Percentiles rank a stretch among this genome's conserved stretches.
These are phyloP conservation scores for Aepyceros melampus DNA, from an alignment of 2,113 vertebrate genomes.

Conservation along the genomic window DNA sequence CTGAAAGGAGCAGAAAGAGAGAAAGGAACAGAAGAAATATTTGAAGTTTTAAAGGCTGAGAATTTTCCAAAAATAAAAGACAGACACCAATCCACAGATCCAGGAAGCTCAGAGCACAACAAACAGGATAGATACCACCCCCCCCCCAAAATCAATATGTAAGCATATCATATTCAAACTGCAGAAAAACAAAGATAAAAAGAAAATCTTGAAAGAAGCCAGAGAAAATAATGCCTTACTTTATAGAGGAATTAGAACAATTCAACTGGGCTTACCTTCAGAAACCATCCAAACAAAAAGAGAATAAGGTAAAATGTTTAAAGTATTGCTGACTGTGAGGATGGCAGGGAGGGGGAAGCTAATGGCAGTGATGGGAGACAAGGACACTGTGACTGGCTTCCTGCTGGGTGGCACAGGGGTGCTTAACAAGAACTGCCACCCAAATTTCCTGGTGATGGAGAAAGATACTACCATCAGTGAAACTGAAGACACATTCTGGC, in stretches of 20 bases:
- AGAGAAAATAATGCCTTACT: not conserved
- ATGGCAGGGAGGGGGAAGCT: constrained; percentile 88
- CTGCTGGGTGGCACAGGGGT: constrained; percentile 93
- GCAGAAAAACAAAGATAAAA: not conserved
- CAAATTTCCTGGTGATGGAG: constrained; percentile 96
- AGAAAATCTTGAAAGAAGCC: not conserved
- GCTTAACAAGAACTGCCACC: constrained; percentile 94
- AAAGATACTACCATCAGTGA: constrained; percentile 94
- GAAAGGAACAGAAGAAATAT: not conserved
- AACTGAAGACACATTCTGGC: constrained; percentile 95
- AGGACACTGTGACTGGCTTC: constrained; percentile 95
- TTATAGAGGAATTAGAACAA: not conserved
- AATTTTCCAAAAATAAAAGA: constrained; percentile 16
- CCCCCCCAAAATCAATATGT: not conserved
- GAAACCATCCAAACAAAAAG: not conserved
- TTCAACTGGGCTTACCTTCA: not conserved
- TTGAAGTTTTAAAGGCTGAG: not conserved
- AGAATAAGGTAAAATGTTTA: not conserved
- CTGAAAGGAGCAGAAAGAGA: not conserved
- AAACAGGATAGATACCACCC: not conserved
- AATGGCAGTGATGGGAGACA: constrained; percentile 93
- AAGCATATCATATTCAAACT: not conserved
- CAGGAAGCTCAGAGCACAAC: not conserved
- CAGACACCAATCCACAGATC: not conserved
- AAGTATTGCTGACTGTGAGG: not conserved